Conservation (phyloP, 64 coral and sea anemone genomes). For the Montipora cactus region DNA sequence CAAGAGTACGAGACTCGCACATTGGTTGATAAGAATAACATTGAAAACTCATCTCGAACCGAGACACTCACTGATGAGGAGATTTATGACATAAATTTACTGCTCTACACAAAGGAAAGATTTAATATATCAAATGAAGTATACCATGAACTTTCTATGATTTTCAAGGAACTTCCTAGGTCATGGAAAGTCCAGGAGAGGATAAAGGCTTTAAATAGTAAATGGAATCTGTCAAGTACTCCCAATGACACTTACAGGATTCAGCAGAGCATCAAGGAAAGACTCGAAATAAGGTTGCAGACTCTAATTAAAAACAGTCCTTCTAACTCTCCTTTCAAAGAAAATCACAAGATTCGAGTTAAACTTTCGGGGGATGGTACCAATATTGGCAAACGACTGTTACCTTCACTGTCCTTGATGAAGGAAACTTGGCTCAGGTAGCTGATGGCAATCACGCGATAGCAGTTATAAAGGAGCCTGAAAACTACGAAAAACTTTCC, state of each 20-base stretch:
- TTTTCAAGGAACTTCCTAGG: background rate
- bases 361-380: background rate
- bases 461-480: background rate
- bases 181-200: background rate
- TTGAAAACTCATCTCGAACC: no score
- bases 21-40: no score
- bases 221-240: background rate
- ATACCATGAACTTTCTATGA: conserved; percentile 1
- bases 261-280: conserved; percentile 4
- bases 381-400: background rate
- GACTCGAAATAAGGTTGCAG: background rate
- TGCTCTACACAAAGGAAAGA: background rate
- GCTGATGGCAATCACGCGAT: background rate
- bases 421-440: background rate
- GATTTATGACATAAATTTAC: conserved; percentile 11
- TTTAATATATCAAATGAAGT: conserved; percentile 26
- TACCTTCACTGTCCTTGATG: conserved; percentile 2
- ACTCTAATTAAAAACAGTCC: background rate
- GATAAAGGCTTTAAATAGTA: background rate
- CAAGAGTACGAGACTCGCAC: no score
- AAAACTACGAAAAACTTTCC: conserved; percentile 6
- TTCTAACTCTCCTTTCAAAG: background rate
- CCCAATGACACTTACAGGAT: background rate
- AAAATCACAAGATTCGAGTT: background rate
- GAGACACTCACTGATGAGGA: no score